Percentiles rank a stretch among this genome's conserved stretches.
Evolutionary conservation across 1,140 invertebrate species (phyloP).

Genomic region (Andricus grossulariae): DNA sequence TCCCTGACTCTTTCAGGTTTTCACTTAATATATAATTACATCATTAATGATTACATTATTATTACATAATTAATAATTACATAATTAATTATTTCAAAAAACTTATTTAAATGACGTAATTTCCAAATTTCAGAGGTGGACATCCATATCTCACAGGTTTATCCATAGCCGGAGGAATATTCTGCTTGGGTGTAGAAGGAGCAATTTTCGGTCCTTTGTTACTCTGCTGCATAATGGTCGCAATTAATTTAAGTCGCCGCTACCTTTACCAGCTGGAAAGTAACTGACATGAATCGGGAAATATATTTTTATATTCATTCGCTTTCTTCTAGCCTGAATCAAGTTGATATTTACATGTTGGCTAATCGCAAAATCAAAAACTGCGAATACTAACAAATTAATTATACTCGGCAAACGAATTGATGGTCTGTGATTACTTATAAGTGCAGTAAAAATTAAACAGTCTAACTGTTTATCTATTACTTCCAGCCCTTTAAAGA

Average conservation of each 20-base stretch:
- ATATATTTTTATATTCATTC: slow-evolving; percentile 18
- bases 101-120: slow-evolving; percentile 39
- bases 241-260: slow-evolving; percentile 82
- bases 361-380: not conserved
- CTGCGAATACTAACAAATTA: not conserved
- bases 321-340: not conserved
- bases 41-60: too few relatives aligned
- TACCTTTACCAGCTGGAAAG: slow-evolving; percentile 69
- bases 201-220: slow-evolving; percentile 97
- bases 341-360: not conserved
- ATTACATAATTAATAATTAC: too few relatives aligned
- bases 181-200: slow-evolving; percentile 96
- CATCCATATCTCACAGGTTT: slow-evolving; percentile 99
- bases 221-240: slow-evolving; percentile 90
- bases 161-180: slow-evolving; percentile 98
- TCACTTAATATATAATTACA: too few relatives aligned
- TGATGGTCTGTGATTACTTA: too few relatives aligned
- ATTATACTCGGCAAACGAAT: too few relatives aligned
- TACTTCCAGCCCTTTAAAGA: not conserved
- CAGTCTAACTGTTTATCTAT: not conserved
- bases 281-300: slow-evolving; percentile 33
- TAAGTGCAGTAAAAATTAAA: too few relatives aligned
- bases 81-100: slow-evolving; percentile 35
- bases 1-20: too few relatives aligned
- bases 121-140: slow-evolving; percentile 82